Percentiles rank a stretch among this genome's conserved stretches.
These are phyloP conservation scores for Galaxea fascicularis DNA, from an alignment of 92 coral and sea anemone species.

Conservation along the genomic window DNA sequence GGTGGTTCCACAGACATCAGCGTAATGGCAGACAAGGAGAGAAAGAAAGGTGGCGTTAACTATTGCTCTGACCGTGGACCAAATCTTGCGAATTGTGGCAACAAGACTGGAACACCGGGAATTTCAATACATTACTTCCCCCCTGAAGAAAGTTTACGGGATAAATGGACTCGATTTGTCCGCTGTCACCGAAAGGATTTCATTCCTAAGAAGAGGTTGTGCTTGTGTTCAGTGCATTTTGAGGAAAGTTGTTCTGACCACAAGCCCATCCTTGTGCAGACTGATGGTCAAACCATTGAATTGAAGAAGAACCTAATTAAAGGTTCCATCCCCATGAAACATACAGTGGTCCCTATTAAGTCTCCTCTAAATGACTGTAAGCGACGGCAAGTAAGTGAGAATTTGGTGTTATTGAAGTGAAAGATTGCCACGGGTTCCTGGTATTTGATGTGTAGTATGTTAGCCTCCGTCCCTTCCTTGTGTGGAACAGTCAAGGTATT, in stretches of 20 bases:
- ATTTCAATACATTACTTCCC: slow-evolving; percentile 50
- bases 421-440: too few relatives aligned
- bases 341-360: background rate
- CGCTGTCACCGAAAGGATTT: slow-evolving; percentile 36
- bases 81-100: too few relatives aligned
- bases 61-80: slow-evolving; percentile 39
- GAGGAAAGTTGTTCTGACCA: slow-evolving; percentile 17
- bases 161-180: slow-evolving; percentile 47
- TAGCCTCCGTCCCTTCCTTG: too few relatives aligned
- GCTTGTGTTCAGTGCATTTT: slow-evolving; percentile 41
- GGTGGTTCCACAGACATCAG: slow-evolving; percentile 1
- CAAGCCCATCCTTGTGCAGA: background rate
- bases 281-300: background rate
- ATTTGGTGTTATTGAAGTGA: background rate
- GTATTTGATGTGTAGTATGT: too few relatives aligned
- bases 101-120: slow-evolving; percentile 25
- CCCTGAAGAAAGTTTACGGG: slow-evolving; percentile 26
- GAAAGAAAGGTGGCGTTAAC: slow-evolving; percentile 32
- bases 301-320: too few relatives aligned
- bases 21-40: slow-evolving; percentile 37
- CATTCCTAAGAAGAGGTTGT: slow-evolving; percentile 5
- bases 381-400: slow-evolving; percentile 31
- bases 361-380: slow-evolving; percentile 27
- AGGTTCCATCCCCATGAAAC: too few relatives aligned
- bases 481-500: too few relatives aligned